Base-by-base conservation (phyloP, 2,797 vertebrate genomes). In the Geotrypetes seraphini region DNA sequence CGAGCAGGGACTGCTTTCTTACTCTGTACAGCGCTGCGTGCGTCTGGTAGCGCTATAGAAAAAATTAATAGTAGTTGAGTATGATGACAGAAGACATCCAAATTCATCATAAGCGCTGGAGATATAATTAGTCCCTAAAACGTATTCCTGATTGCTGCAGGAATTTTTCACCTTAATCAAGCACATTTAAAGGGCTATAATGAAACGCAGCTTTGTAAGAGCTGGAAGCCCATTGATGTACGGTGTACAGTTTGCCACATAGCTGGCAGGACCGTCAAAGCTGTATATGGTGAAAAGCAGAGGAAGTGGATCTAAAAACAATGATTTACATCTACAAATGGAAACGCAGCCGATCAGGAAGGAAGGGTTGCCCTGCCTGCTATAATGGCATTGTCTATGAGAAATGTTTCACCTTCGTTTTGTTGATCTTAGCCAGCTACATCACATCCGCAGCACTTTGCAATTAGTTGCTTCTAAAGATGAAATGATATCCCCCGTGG, bases 91-190 rank as follows among this genome's bases (percentile, higher is more conserved):
- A 12, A 8, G 2, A 9, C 2, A 9, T 32, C 22, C 5, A 7
- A 19, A 12, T 22, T 21, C 25, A 27, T 1, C 12, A 33, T 16
- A 35, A 22, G 35, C 25, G 2, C 16, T 31, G 14, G 12, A 31
- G 24, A 35, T 33, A 35, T 33, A 31, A 26, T 22, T 37, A 20
- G 8, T 33, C 27, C 34, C 26, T 24, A 23, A 28, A 22, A n/a
- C n/a, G n/a, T n/a, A n/a, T n/a, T n/a, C n/a, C 2, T 2, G 32
- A 45, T 13, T 33, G 16, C 27, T 6, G 28, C 15, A 42, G 22
- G 39, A 34, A 50, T 56, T 43, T 58, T 47, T 50, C 27, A 21
- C 18, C 27, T 26, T 26, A 25, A 15, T 11, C 5, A 7, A 6
- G 17, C 5, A 2, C 7, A 35, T 11, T n/a, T 12, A 36, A 48